Percentiles rank a stretch among this genome's conserved stretches.
Conservation (phyloP, 2,113 vertebrate genomes). For the Collichthys lucidus region DNA sequence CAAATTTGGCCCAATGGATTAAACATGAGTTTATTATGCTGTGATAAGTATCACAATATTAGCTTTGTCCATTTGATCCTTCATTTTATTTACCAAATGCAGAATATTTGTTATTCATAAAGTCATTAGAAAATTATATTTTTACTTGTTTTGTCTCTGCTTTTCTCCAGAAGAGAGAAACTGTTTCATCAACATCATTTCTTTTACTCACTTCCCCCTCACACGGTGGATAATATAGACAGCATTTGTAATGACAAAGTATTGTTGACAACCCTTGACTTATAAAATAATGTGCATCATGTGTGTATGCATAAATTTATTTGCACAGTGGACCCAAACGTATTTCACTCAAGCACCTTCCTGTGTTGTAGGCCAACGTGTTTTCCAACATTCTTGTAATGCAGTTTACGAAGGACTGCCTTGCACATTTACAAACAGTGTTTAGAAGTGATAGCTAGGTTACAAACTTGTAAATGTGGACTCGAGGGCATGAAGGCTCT, state of each 20-base stretch:
- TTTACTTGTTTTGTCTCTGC: background rate
- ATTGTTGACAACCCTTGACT: background rate
- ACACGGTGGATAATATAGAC: background rate
- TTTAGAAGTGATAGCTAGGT: conserved; percentile 75
- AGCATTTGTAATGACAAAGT: conserved; percentile 23
- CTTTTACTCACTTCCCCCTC: background rate
- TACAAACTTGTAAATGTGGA: conserved; percentile 77
- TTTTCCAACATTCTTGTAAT: conserved; percentile 62
- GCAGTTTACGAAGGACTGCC: conserved; percentile 60
- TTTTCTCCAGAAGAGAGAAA: background rate
- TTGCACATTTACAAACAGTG: conserved; percentile 72
- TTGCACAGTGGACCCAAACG: conserved; percentile 23
- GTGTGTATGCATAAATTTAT: conserved; percentile 15
- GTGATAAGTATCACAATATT: background rate
- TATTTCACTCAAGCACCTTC: conserved; percentile 23
- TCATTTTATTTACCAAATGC: background rate
- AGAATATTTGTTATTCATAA: background rate
- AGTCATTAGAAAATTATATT: background rate
- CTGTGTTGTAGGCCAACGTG: conserved; percentile 17
- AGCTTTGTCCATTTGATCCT: background rate
- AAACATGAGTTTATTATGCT: background rate
- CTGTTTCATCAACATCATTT: background rate
- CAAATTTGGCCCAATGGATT: background rate
- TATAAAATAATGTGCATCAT: conserved; percentile 10
- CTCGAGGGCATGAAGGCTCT: conserved; percentile 68